Evolutionary conservation across 2,797 vertebrate genomes (phyloP).

Genomic region (Rhynchonycteris naso): DNA sequence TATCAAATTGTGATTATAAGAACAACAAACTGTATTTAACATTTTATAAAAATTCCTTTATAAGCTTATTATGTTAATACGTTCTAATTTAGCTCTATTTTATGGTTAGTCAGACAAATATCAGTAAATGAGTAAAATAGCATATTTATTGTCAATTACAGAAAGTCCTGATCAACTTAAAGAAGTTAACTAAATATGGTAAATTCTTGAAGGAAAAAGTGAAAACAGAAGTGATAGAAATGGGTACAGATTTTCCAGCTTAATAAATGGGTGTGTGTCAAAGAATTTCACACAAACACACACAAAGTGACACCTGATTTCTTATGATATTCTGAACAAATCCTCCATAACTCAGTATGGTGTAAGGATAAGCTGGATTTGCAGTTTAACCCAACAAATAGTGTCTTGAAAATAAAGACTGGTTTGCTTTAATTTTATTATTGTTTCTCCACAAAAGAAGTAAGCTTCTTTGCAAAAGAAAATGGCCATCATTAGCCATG

Average conservation of each 20-base stretch:
- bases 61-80: no score
- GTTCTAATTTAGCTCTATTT: no score
- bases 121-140: no score
- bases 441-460: background rate
- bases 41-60: no score
- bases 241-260: background rate
- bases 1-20: no score
- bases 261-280: rapidly evolving
- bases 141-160: background rate
- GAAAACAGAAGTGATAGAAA: background rate
- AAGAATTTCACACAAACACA: background rate
- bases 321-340: background rate
- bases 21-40: no score
- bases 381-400: background rate
- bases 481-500: background rate
- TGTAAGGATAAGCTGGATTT: background rate
- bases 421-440: background rate
- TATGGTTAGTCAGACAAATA: no score
- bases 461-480: background rate
- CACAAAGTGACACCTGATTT: background rate
- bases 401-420: background rate
- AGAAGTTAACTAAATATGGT: background rate
- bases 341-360: background rate
- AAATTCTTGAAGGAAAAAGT: background rate
- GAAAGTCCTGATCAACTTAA: background rate